A percentile compares a stretch with the other conserved stretches of the same genome.
Conservation (phyloP, 2,888 invertebrate genomes). For the Gari tellinella region DNA sequence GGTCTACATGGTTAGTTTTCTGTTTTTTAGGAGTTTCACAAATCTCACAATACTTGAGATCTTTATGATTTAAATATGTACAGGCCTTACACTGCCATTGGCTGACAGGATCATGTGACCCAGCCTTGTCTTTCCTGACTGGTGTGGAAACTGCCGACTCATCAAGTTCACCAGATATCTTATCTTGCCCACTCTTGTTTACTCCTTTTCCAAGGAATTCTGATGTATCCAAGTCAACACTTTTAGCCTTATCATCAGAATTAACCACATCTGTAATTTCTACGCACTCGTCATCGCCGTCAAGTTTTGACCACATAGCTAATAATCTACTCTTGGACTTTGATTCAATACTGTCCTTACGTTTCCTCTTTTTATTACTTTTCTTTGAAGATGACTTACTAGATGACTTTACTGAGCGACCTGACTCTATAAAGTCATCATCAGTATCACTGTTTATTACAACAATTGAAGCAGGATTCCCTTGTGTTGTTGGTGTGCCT, state of each 20-base stretch:
- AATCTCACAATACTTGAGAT: constrained; percentile 76
- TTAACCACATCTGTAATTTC: no score
- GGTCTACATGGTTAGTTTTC: not conserved
- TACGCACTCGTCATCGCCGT: no score
- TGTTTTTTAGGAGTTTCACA: constrained; percentile 73
- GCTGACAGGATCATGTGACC: not conserved
- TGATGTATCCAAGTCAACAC: no score
- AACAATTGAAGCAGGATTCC: constrained; percentile 1
- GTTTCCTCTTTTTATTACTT: not conserved
- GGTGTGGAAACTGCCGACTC: no score
- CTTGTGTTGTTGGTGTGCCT: no score
- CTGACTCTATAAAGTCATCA: constrained; percentile 33
- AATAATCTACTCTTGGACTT: not conserved
- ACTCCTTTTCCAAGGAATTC: no score
- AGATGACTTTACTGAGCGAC: not conserved
- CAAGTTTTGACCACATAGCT: not conserved
- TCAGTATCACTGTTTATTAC: constrained; percentile 49
- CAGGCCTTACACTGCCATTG: constrained; percentile 77
- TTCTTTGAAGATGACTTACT: not conserved
- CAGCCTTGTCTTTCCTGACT: no score
- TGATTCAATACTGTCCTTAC: not conserved
- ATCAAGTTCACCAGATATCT: no score
- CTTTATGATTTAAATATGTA: constrained; percentile 76
- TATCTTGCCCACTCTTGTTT: no score
- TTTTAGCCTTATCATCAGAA: no score